Evolutionary conservation across 1,140 invertebrate genomes (phyloP), one percentile per base, ranked within the genome.

Genomic region (Eupeodes corollae): DNA sequence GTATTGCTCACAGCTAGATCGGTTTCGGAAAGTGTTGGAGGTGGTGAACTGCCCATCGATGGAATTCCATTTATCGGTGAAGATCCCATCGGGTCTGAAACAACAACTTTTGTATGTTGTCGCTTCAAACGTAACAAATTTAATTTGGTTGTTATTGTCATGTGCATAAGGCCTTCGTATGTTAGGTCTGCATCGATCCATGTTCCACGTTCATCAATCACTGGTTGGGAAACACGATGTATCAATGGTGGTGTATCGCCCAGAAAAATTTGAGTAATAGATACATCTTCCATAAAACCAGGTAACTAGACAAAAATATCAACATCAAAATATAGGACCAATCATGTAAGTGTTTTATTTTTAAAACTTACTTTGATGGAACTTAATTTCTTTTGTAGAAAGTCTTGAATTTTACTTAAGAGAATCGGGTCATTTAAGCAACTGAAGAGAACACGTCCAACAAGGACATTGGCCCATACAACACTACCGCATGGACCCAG

Each of bases 91-190:
- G 16, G n/a, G 37, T 35, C 26, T 13, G 2, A n/a, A 35, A 8
- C 33, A 37, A 13, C 15, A 42, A n/a, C 21, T 35, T n/a, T 19
- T 43, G 21, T 30, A 42, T 3, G 37, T 18, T 10, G 49, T 16
- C 56, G 63, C 26, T 52, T 58, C 9, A 97, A 72, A 61, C 91
- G 93, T 79, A 97, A 82, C 33, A 98, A 73, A 73, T 98, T 97
- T 21, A 98, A 70, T 67, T 95, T 92, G 0, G 94, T 98, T 59
- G 92, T 88, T n/a, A 98, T 79, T 2, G 87, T 91, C 74, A 98
- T 86, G 46, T 83, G 79, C 26, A 91, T 79, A 42, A 81, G 79
- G 31, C 95, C 95, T 55, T 86, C 81, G 70, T 98, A 98, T 10
- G 79, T 80, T 37, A 98, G 70, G 61, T 95, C 87, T 12, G 96